Evolutionary conservation across 1,140 invertebrate genomes (phyloP), one percentile per base, ranked within the genome.

Genomic region (Cephus cinctus): DNA sequence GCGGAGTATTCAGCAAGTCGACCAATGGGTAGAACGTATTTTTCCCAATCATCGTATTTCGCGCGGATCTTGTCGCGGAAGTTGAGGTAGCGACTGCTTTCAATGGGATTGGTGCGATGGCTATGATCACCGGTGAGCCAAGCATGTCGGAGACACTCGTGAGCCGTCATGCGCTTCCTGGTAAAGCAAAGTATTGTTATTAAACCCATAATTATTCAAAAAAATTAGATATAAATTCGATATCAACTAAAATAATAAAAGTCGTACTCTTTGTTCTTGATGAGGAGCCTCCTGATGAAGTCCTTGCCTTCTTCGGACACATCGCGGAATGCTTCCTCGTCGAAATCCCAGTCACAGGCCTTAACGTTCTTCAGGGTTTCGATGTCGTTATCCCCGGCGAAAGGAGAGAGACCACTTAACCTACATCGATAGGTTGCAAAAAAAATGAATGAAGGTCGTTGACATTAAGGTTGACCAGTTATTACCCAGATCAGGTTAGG

Each of bases 291-390:
- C 44, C 86, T 84, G 73, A 99, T 99, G 71, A 99, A 99, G 78
- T 99, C 98, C 80, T 96, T 98, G 54, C 89, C 98, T 73, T 98
- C 92, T 35, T 95, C 91, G 1, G 96, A 98, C 36, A 99, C 92
- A 59, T 88, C 85, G 4, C 86, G 79, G 77, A 98, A 97, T 14
- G 96, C 88, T 69, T 95, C 89, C 66, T 90, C 87, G 73, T 99
- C 94, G 78, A 99, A 98, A 80, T 96, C 93, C 96, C 96, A 99
- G 72, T 98, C 94, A 67, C 96, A 98, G 16, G 91, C 89, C 73
- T 96, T 96, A 1, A 99, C 97, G 73, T 99, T 98, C 73, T 98
- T 96, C 34, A 99, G 73, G 0, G 97, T 99, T 62, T 98, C 96
- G 39, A 98, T 89, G 75, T 99, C 96, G 68, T 97, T 98, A 69